Conservation (phyloP, 2,113 vertebrate genomes). For the Neodon shergylaensis region DNA sequence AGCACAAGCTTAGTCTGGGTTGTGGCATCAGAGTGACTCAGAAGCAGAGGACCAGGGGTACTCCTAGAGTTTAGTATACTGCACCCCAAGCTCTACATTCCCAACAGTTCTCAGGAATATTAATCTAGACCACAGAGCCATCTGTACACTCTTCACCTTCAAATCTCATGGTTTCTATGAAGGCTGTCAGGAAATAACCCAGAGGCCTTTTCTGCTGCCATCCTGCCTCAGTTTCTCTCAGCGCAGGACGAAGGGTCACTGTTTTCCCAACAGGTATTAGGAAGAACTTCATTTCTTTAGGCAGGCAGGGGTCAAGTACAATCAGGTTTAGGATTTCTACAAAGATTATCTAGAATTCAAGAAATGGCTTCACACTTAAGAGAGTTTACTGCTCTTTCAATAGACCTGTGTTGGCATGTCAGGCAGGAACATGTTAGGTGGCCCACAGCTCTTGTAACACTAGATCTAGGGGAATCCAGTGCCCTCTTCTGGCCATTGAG, state of each 20-base stretch:
- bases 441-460: neutral
- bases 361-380: neutral
- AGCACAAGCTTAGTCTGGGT: neutral
- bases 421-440: neutral
- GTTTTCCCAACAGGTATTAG: neutral
- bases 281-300: constrained; percentile 50
- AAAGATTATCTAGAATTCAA: neutral
- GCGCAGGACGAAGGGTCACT: neutral
- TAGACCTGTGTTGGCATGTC: neutral
- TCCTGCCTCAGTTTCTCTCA: neutral
- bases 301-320: neutral
- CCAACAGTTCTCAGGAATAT: neutral
- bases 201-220: neutral
- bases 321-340: constrained; percentile 11
- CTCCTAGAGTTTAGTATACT: neutral
- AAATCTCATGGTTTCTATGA: neutral
- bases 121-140: neutral
- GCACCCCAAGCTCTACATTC: neutral
- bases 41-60: neutral
- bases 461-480: neutral
- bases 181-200: neutral
- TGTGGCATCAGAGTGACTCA: neutral
- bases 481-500: neutral
- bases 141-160: neutral
- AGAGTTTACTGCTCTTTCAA: neutral